Evolutionary conservation across 1,140 invertebrate genomes (phyloP), one percentile per base, ranked within the genome.

Genomic region (Trachymyrmex cornetzi): DNA sequence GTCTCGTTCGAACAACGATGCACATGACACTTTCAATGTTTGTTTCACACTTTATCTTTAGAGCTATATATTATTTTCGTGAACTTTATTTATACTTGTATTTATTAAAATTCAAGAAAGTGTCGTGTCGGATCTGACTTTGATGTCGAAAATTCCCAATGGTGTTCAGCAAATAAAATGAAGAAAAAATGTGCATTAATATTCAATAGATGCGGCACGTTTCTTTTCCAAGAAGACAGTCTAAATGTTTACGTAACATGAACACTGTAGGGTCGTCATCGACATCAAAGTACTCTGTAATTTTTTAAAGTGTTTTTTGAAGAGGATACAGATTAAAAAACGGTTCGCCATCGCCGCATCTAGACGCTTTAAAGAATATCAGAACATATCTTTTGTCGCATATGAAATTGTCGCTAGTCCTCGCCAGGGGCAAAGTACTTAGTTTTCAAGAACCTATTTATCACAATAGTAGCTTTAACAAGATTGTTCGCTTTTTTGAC

Each of bases 401-500:
- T 64, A 66, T 14, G 30, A 67, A 53, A 66, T 69, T 30, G 27
- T 12, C 22, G n/a, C 63, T 59, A 72, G 34, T 71, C 12, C 53
- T 72, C 67, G 14, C 24, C 9, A 24, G 14, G 14, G 24, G 48
- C 48, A 55, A 16, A 74, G 55, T 84, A 50, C n/a, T 84, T 75
- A 61, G 9, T 3, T 75, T 44, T 50, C 38, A 16, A 67, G 12
- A 24, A 59, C 59, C 44, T 48, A 71, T 24, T 77, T 55, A 63
- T 66, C 81, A 57, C n/a, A 12, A 74, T 63, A 53, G 14, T 71
- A 88, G 74, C 53, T 89, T 86, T 55, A 64, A 88, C 19, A 77
- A 30, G 50, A 66, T 88, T 88, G 19, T 86, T 69, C n/a, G 74
- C 79, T 89, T 81, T 64, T 88, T 79, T 9, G 38, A 77, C 12